Evolutionary conservation across 2,888 invertebrate species (phyloP).

Genomic region (Patella caerulea): DNA sequence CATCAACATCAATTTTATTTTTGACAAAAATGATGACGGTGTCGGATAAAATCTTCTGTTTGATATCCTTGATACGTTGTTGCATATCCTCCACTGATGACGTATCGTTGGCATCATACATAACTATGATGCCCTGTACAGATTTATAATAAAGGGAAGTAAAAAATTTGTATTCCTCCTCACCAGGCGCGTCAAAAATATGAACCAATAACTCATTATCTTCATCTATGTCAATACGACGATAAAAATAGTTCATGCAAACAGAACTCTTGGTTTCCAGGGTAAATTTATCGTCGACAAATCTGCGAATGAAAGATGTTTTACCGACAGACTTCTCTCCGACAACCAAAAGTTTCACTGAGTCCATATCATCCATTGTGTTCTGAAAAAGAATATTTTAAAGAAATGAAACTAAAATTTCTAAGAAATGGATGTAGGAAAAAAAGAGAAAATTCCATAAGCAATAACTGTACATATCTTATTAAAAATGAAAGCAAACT

Average conservation of each 20-base stretch:
- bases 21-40: too few species aligned
- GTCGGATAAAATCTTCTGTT: too few species aligned
- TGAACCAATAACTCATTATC: background rate
- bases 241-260: background rate
- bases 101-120: background rate
- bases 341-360: background rate
- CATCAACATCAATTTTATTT: too few species aligned
- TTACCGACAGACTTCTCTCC: background rate
- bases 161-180: background rate
- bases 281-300: background rate
- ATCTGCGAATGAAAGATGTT: background rate
- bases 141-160: background rate
- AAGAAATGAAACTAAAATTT: too few species aligned
- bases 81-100: background rate
- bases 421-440: too few species aligned
- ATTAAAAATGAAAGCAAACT: too few species aligned
- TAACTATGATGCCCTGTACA: background rate
- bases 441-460: too few species aligned
- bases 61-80: too few species aligned
- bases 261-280: background rate
- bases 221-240: background rate
- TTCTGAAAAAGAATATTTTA: too few species aligned
- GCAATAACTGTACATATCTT: too few species aligned
- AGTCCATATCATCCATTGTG: background rate
- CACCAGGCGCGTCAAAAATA: background rate